A percentile compares a stretch with the other conserved stretches of the same genome.
These are phyloP conservation scores for Caenorhabditis parvicauda DNA, from an alignment of 2,888 invertebrate species.

Conservation along the genomic window DNA sequence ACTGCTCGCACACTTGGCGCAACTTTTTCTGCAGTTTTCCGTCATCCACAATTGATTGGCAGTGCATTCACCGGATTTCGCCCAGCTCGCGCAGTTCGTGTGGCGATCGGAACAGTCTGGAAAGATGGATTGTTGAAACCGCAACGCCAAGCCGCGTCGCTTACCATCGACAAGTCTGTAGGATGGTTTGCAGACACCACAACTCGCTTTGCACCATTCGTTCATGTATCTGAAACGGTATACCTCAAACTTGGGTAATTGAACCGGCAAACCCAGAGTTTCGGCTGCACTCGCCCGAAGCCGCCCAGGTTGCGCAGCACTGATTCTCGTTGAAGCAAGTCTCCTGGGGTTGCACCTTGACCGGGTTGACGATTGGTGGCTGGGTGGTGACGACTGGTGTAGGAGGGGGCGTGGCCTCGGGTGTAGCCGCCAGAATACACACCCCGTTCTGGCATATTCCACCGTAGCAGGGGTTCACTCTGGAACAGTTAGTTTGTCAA, in stretches of 20 bases:
- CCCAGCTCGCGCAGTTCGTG: constrained; percentile 47
- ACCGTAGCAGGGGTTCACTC: constrained; percentile 46
- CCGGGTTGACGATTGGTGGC: constrained; percentile 2
- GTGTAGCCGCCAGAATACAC: constrained; percentile 34
- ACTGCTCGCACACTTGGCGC: constrained; percentile 41
- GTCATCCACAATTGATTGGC: constrained; percentile 55
- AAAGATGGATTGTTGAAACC: neutral
- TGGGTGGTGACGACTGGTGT: neutral
- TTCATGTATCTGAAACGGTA: too few relatives aligned
- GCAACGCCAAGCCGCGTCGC: neutral
- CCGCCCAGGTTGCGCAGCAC: constrained; percentile 52
- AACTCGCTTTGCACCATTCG: constrained; percentile 52
- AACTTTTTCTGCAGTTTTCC: constrained; percentile 52
- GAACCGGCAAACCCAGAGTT: too few relatives aligned
- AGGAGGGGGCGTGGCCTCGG: constrained; percentile 20
- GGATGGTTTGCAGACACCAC: constrained; percentile 38
- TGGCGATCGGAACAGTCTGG: constrained; percentile 55
- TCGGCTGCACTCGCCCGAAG: constrained; percentile 44
- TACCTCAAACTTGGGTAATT: too few relatives aligned
- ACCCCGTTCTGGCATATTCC: constrained; percentile 47
- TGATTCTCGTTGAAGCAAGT: constrained; percentile 57
- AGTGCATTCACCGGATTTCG: constrained; percentile 47
- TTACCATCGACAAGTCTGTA: constrained; percentile 25
- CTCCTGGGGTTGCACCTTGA: constrained; percentile 26
- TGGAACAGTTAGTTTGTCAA: too few relatives aligned